These are phyloP conservation scores for Brachyptera risi DNA, from an alignment of 2,888 invertebrate genomes.

Conservation along the genomic window DNA sequence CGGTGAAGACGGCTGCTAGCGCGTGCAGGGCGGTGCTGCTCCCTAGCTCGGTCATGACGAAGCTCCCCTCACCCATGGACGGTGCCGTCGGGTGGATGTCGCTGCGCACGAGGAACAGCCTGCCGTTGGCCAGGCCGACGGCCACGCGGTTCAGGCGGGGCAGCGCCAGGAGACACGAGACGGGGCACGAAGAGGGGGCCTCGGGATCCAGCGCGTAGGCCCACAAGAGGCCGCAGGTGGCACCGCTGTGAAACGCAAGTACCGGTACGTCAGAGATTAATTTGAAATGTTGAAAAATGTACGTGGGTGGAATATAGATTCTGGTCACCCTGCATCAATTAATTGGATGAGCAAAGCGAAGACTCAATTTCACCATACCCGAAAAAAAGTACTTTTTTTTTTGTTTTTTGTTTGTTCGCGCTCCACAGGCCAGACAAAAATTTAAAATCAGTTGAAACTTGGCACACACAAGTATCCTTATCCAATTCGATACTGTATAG, in stretches of 20 bases:
- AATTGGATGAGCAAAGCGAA: no score
- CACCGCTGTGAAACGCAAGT: conserved; percentile 48
- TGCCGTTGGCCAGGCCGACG: conserved; percentile 72
- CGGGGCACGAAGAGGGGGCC: conserved; percentile 56
- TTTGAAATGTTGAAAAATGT: not conserved
- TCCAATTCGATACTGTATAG: no score
- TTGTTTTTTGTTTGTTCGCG: no score
- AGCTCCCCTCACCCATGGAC: conserved; percentile 66
- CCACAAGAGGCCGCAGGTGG: conserved; percentile 56
- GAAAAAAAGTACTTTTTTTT: no score
- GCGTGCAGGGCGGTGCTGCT: conserved; percentile 65
- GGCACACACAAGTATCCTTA: no score
- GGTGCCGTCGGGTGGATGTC: conserved; percentile 55
- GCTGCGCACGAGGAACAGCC: conserved; percentile 67
- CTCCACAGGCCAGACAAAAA: no score
- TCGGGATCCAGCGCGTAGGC: conserved; percentile 65
- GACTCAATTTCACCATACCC: no score
- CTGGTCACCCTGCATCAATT: no score
- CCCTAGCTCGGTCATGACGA: conserved; percentile 73
- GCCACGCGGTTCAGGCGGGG: conserved; percentile 67
- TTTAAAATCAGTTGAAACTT: no score
- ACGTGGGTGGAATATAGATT: not conserved
- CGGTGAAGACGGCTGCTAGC: conserved; percentile 55
- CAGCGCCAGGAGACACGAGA: conserved; percentile 66
- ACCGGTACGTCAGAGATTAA: not conserved